Conservation (phyloP, 2,113 vertebrate genomes). For the Chiloscyllium plagiosum region DNA sequence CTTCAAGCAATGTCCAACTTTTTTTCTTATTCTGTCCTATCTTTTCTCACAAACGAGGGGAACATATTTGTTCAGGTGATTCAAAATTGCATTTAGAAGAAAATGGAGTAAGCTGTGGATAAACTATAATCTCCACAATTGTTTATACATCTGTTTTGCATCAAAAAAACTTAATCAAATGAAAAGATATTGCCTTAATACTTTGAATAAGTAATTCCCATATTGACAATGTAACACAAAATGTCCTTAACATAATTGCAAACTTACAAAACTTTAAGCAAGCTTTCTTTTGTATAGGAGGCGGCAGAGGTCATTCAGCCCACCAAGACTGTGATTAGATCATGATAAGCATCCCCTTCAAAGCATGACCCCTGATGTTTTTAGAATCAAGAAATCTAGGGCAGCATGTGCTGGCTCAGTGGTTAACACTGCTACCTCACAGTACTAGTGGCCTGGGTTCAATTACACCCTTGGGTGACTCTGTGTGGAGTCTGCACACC, state of each 20-base stretch:
- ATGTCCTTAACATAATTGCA: background rate
- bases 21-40: background rate
- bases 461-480: too few species aligned
- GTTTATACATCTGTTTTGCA: background rate
- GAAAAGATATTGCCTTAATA: background rate
- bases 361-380: too few species aligned
- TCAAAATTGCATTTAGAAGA: background rate
- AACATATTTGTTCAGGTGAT: background rate
- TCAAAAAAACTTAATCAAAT: background rate
- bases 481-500: too few species aligned
- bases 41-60: background rate
- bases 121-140: background rate
- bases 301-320: too few species aligned
- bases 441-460: too few species aligned
- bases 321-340: too few species aligned
- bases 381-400: too few species aligned
- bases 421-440: too few species aligned
- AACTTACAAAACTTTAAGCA: background rate
- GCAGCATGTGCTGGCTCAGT: too few species aligned
- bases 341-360: too few species aligned
- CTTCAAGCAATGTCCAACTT: background rate
- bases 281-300: too few species aligned
- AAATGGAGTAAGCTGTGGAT: background rate
- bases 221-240: background rate
- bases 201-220: background rate